phyloP scores from a whole-genome alignment of 2,888 invertebrate genomes.

The Aelia acuminata region DNA sequence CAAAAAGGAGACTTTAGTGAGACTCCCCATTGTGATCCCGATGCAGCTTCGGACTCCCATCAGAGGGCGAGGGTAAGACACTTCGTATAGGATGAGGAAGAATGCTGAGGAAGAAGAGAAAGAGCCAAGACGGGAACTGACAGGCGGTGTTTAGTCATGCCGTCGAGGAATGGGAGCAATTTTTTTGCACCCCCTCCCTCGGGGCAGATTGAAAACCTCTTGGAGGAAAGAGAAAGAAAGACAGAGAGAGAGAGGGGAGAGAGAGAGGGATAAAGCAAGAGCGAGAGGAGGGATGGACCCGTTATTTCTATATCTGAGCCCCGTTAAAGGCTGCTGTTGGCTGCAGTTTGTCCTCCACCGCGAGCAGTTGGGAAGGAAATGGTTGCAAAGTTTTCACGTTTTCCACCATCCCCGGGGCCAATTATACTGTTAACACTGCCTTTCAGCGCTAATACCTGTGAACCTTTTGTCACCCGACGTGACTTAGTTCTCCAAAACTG shows the following conservation, averaged over 20 bases:
- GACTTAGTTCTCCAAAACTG: neutral
- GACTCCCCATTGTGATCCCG: neutral
- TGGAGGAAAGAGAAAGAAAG: neutral
- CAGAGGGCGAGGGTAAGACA: conserved; percentile 17
- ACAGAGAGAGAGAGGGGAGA: neutral
- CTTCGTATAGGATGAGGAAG: conserved; percentile 20
- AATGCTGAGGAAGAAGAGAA: conserved; percentile 46
- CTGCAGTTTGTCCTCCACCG: neutral
- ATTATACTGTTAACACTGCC: conserved; percentile 12
- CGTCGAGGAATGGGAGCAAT: conserved; percentile 46
- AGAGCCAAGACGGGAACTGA: conserved; percentile 23
- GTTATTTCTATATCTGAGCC: conserved; percentile 48
- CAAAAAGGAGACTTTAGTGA: neutral
- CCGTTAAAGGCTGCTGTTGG: conserved; percentile 8
- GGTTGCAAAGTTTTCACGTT: neutral
- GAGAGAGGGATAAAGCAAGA: neutral
- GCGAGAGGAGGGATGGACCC: neutral
- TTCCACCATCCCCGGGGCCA: neutral
- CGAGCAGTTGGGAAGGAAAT: neutral
- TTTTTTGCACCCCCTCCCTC: conserved; percentile 10
- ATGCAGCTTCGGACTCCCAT: neutral
- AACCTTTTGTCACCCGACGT: neutral
- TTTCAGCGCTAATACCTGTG: conserved; percentile 7
- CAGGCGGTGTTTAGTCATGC: conserved; percentile 47
- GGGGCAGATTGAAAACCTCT: conserved; percentile 38